Percentiles rank a stretch among this genome's conserved stretches.
Conservation (phyloP, 1,140 invertebrate genomes). For the Oscheius sp. region DNA sequence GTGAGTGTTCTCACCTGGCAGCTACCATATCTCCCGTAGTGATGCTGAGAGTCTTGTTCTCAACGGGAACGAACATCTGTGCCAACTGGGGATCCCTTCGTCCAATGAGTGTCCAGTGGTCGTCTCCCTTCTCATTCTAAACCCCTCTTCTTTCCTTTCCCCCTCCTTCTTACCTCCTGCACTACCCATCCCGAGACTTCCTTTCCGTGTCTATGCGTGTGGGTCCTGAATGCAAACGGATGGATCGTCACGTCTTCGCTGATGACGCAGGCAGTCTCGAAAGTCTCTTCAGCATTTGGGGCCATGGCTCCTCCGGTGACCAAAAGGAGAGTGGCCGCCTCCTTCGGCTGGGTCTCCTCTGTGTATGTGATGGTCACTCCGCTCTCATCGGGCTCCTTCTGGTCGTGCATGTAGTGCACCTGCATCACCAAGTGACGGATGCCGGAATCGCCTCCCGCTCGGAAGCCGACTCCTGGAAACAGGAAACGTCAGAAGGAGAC, state of each 20-base stretch:
- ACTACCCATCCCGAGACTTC: conserved; percentile 53
- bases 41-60: conserved; percentile 66
- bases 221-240: conserved; percentile 90
- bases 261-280: conserved; percentile 82
- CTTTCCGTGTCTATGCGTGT: conserved; percentile 71
- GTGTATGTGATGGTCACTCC: conserved; percentile 51
- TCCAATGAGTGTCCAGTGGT: conserved; percentile 79
- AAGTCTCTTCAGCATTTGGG: conserved; percentile 69
- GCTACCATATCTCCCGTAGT: conserved; percentile 72
- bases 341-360: conserved; percentile 50
- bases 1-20: not conserved
- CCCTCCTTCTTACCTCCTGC: conserved; percentile 32
- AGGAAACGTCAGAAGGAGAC: too few species aligned
- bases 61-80: conserved; percentile 87
- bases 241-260: conserved; percentile 78
- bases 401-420: conserved; percentile 79
- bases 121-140: conserved; percentile 63
- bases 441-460: conserved; percentile 64
- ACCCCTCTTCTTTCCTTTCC: not conserved
- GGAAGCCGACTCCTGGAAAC: conserved; percentile 66
- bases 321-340: conserved; percentile 53
- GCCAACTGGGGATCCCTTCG: conserved; percentile 85
- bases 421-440: conserved; percentile 73
- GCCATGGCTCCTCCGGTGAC: conserved; percentile 50
- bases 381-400: conserved; percentile 43